Evolutionary conservation across 1,140 invertebrate species (phyloP), one percentile per base, ranked within the genome.

Genomic region (Cryptotermes secundus): DNA sequence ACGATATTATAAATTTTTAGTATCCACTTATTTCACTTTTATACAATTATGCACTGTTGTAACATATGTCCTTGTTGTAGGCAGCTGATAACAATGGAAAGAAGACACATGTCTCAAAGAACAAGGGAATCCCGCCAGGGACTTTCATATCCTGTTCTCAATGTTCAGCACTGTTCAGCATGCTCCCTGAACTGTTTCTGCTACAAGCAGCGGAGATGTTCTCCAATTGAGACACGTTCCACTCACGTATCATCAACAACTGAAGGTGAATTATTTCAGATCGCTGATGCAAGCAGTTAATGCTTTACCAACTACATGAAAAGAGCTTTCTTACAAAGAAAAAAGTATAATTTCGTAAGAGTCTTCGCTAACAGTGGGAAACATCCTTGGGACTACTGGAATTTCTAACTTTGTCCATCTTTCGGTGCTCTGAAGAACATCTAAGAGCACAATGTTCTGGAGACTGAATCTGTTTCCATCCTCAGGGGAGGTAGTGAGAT

Each of bases 71-170:
- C 9, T 72, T 72, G 26, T 72, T 72, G 59, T n/a, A n/a, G n/a
- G 59, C 16, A 49, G 45, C 45, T 49, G 22, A 22, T 49, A 49
- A 22, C 45, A 49, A 16, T 19, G 45, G 19, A 22, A 22, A 49
- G 59, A 72, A 72, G 59, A 72, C 26, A 31, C 59, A 72, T n/a
- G 31, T 72, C 59, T 26, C 59, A 7, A 31, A 72, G n/a, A 22
- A 72, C 59, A 31, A 49, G 45, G 1, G 38, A 38, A 12, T 38
- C 12, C 4, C 12, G 12, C 4, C 38, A 38, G 38, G 53, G 59
- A 72, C 59, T 72, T 72, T 72, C 59, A 72, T 72, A 72, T 72
- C 59, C 59, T 72, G 59, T 72, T n/a, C 59, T 16, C 59, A 72
- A 72, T 72, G 31, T 0, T 72, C 59, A 31, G n/a, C 59, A 72